Evolutionary conservation across 2,797 vertebrate genomes (phyloP).

Genomic region (Phalloptychus januarius): DNA sequence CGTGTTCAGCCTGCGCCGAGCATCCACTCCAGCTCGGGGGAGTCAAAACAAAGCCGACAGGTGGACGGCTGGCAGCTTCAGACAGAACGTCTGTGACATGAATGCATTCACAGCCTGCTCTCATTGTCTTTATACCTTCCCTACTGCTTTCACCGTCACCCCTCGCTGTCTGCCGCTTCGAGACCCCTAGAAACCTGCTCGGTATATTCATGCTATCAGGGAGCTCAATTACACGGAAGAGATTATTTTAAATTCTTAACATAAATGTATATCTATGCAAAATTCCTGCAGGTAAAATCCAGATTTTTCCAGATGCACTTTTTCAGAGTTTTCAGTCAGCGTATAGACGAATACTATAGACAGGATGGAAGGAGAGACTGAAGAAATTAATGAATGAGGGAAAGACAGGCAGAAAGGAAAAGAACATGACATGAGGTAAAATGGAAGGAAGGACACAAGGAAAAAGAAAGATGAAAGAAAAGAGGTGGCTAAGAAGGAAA

Average conservation of each 20-base stretch:
- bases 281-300: not conserved
- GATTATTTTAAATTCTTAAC: not conserved
- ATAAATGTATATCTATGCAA: no score
- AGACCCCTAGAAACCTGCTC: not conserved
- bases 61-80: slow-evolving; percentile 15
- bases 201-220: not conserved
- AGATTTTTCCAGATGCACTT: not conserved
- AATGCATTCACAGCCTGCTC: slow-evolving; percentile 21
- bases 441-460: not conserved
- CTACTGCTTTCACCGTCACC: slow-evolving; percentile 3
- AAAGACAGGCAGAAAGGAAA: not conserved
- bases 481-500: not conserved
- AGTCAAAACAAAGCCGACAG: slow-evolving; percentile 33
- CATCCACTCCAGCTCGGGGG: slow-evolving; percentile 28
- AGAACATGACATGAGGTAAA: not conserved
- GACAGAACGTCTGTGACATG: slow-evolving; percentile 24
- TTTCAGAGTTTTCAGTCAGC: not conserved
- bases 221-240: not conserved
- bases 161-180: not conserved
- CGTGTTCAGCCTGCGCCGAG: slow-evolving; percentile 15
- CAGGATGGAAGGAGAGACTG: not conserved
- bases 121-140: not conserved
- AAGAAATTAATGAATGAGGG: not conserved
- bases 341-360: not conserved
- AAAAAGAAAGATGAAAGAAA: not conserved